Conservation (phyloP, 2,888 invertebrate genomes). For the Sclerodermus sp. region DNA sequence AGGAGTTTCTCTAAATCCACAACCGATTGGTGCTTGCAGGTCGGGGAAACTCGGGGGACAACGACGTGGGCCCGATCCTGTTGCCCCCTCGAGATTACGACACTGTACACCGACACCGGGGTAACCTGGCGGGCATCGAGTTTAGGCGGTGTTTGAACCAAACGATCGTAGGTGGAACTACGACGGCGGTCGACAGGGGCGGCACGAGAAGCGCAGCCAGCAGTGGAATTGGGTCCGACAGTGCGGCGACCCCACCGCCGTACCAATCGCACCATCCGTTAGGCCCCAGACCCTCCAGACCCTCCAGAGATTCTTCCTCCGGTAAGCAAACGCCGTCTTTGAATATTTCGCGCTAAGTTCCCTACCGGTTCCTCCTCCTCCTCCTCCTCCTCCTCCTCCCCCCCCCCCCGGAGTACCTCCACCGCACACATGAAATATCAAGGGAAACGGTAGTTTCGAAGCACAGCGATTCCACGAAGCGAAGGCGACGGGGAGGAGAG, state of each 20-base stretch:
- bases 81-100: slow-evolving; percentile 94
- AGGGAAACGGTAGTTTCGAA: too few species aligned
- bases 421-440: too few species aligned
- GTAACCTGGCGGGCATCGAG: slow-evolving; percentile 75
- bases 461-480: too few species aligned
- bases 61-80: slow-evolving; percentile 70
- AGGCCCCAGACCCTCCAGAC: slow-evolving; percentile 51
- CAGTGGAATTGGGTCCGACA: slow-evolving; percentile 86
- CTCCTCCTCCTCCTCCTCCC: too few species aligned
- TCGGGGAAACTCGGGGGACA: slow-evolving; percentile 51
- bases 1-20: too few species aligned
- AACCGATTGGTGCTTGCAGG: too few species aligned
- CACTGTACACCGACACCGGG: slow-evolving; percentile 80
- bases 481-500: too few species aligned
- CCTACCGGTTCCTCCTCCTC: too few species aligned
- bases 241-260: slow-evolving; percentile 76
- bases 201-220: slow-evolving; percentile 71
- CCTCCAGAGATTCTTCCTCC: slow-evolving; percentile 54
- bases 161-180: slow-evolving; percentile 66
- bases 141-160: slow-evolving; percentile 71
- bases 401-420: too few species aligned
- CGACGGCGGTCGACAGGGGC: slow-evolving; percentile 41
- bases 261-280: slow-evolving; percentile 50
- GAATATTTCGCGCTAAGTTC: too few species aligned
- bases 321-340: slow-evolving; percentile 48